Evolutionary conservation across 1,140 invertebrate species (phyloP).

Genomic region (Tribolium castaneum): DNA sequence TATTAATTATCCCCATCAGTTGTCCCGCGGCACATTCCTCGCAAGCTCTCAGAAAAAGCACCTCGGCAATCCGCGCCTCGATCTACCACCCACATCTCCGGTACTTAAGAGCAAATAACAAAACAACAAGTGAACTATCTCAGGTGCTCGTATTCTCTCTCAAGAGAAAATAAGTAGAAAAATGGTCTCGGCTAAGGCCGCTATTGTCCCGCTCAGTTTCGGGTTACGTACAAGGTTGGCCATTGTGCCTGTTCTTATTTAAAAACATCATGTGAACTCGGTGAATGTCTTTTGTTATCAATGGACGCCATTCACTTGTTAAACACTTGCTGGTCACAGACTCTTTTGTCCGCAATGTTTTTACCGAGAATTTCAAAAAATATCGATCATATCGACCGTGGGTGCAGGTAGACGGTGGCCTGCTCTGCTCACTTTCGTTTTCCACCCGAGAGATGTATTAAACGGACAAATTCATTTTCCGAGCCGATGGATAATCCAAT

Average conservation of each 20-base stretch:
- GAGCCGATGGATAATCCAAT: constrained; percentile 12
- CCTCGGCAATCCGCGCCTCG: background rate
- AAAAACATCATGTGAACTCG: constrained; percentile 56
- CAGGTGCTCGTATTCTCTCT: constrained; percentile 52
- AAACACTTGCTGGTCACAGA: constrained; percentile 56
- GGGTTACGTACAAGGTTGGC: constrained; percentile 57
- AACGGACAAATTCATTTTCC: background rate
- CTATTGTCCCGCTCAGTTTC: constrained; percentile 54
- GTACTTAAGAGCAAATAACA: constrained; percentile 39
- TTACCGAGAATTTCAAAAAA: constrained; percentile 55
- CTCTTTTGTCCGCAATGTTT: constrained; percentile 52
- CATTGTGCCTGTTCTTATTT: constrained; percentile 55
- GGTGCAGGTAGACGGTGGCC: constrained; percentile 44
- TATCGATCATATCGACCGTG: constrained; percentile 47
- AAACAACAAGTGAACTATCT: constrained; percentile 51
- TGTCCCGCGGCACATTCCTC: background rate
- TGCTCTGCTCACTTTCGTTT: constrained; percentile 11
- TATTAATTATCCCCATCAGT: background rate
- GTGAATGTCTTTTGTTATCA: constrained; percentile 58
- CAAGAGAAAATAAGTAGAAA: constrained; percentile 50
- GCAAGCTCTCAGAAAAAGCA: background rate
- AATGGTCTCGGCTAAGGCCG: constrained; percentile 45
- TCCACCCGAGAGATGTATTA: background rate
- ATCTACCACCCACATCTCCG: constrained; percentile 42
- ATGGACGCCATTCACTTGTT: constrained; percentile 60